Evolutionary conservation across 2,888 invertebrate genomes (phyloP), one percentile per base, ranked within the genome.

Genomic region (Parapristionchus giblindavisi): DNA sequence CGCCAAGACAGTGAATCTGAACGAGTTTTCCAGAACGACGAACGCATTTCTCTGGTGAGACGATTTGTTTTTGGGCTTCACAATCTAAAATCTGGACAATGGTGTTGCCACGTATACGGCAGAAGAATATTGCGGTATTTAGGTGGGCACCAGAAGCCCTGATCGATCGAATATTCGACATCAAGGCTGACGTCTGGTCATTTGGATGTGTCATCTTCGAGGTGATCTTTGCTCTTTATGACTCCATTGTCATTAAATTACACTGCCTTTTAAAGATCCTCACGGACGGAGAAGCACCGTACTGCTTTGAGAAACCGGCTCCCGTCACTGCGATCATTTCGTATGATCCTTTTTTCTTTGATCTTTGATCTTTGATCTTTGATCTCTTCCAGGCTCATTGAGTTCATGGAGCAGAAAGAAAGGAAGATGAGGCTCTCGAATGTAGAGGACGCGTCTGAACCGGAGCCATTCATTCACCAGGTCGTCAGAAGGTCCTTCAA

Each of bases 91-190:
- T n/a, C n/a, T n/a, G n/a, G n/a, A n/a, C n/a, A n/a, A n/a, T n/a
- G n/a, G n/a, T n/a, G n/a, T n/a, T n/a, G n/a, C n/a, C n/a, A n/a
- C n/a, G n/a, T n/a, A n/a, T n/a, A n/a, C n/a, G n/a, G n/a, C n/a
- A n/a, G n/a, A n/a, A n/a, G n/a, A n/a, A n/a, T n/a, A n/a, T n/a
- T n/a, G n/a, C n/a, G n/a, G n/a, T n/a, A n/a, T n/a, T n/a, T 38
- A 68, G 70, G 70, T 70, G 70, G 75, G 51, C 75, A 11, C 75
- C 75, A 6, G 75, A 75, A 51, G 36, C 43, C 24, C n/a, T 75
- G 8, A 61, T 58, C 70, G 61, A 70, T 17, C 58, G 43, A 1
- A 34, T 54, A 43, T 75, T 70, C 70, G 75, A 75, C 58, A 60
- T 70, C 43, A 51, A 56, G 27, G 32, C 51, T 11, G 75, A 75